phyloP scores from a whole-genome alignment of 2,888 invertebrate genomes.

The Arenicola marina region DNA sequence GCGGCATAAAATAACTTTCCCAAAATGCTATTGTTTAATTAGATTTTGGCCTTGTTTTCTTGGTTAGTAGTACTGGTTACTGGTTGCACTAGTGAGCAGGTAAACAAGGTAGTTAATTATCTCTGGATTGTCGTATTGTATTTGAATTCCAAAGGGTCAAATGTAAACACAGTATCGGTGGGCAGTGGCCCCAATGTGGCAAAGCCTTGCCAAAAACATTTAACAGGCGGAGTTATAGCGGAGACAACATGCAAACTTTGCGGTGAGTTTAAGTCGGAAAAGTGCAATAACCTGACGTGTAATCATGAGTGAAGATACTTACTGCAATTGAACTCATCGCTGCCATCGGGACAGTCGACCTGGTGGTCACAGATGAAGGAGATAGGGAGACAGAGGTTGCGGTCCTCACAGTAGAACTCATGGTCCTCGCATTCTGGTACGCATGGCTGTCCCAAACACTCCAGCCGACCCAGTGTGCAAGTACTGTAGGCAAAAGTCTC shows the following conservation, averaged over 20 bases:
- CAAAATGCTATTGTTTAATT: too few relatives aligned
- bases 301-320: neutral
- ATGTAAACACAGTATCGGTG: too few relatives aligned
- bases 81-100: too few relatives aligned
- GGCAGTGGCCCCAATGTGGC: too few relatives aligned
- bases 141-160: too few relatives aligned
- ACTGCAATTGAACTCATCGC: constrained; percentile 22
- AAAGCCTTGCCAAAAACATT: too few relatives aligned
- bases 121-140: too few relatives aligned
- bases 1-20: too few relatives aligned
- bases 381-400: neutral
- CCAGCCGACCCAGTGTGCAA: neutral
- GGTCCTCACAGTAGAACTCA: neutral
- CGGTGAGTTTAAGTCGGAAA: neutral
- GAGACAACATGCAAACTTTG: neutral
- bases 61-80: too few relatives aligned
- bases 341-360: constrained; percentile 29
- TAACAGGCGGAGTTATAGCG: neutral
- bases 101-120: too few relatives aligned
- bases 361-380: neutral
- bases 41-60: too few relatives aligned
- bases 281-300: neutral
- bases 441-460: neutral
- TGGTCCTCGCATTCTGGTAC: neutral
- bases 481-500: too few relatives aligned